phyloP scores from a whole-genome alignment of 1,140 invertebrate genomes.

The Laodelphax striatellus region DNA sequence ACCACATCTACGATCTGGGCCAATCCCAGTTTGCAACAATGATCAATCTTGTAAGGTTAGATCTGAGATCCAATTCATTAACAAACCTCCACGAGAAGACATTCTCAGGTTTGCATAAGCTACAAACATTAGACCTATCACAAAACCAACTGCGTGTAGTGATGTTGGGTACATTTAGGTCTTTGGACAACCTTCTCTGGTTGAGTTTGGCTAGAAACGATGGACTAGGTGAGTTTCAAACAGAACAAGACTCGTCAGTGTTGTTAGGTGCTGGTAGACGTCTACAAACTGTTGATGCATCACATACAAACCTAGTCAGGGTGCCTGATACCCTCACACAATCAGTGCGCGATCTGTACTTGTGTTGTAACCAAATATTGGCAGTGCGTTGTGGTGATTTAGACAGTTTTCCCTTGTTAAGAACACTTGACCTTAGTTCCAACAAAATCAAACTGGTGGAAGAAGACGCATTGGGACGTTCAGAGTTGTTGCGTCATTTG shows the following conservation, averaged over 20 bases:
- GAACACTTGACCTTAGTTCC: conserved; percentile 65
- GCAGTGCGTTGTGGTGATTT: conserved; percentile 71
- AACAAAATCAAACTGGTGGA: conserved; percentile 67
- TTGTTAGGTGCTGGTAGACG: conserved; percentile 36
- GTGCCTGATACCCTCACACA: conserved; percentile 75
- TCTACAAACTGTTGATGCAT: conserved; percentile 69
- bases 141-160: conserved; percentile 33
- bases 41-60: conserved; percentile 35
- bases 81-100: conserved; percentile 41
- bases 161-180: conserved; percentile 36
- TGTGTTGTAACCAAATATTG: conserved; percentile 63
- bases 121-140: conserved; percentile 44
- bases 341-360: conserved; percentile 64
- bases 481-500: conserved; percentile 65
- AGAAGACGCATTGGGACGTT: conserved; percentile 71
- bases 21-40: conserved; percentile 37
- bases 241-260: conserved; percentile 16
- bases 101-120: conserved; percentile 40
- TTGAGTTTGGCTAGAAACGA: conserved; percentile 35
- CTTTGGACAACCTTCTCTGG: conserved; percentile 50
- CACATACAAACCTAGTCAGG: conserved; percentile 60
- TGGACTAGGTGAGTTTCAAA: conserved; percentile 8
- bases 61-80: conserved; percentile 53
- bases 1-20: conserved; percentile 34
- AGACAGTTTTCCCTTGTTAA: conserved; percentile 75